phyloP scores from a whole-genome alignment of 2,797 vertebrate genomes.

The Cossypha heuglini region DNA sequence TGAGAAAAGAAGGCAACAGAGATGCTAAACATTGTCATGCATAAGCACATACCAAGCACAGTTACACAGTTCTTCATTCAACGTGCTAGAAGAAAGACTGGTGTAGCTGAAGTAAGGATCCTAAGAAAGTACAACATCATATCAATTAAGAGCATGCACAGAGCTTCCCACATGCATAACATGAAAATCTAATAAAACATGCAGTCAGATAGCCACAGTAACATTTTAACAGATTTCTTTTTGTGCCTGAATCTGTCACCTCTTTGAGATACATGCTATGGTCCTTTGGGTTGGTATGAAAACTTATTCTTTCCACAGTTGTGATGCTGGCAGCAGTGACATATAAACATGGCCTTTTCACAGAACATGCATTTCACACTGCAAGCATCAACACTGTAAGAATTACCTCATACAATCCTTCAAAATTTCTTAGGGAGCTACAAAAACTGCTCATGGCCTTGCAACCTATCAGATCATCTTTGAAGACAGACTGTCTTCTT shows the following conservation, averaged over 20 bases:
- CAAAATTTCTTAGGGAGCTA: neutral
- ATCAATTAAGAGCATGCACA: slow-evolving; percentile 72
- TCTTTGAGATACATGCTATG: neutral
- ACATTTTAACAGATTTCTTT: neutral
- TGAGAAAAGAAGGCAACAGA: slow-evolving; percentile 5
- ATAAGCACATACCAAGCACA: slow-evolving; percentile 75
- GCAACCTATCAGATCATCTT: neutral
- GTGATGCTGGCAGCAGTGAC: neutral
- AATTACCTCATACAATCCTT: neutral
- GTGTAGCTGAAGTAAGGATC: slow-evolving; percentile 65
- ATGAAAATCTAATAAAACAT: neutral
- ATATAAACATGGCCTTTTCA: neutral
- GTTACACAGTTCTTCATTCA: slow-evolving; percentile 71
- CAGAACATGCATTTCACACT: neutral
- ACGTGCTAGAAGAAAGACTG: slow-evolving; percentile 70
- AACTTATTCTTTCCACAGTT: neutral
- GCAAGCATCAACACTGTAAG: neutral
- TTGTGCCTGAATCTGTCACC: neutral
- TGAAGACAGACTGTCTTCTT: neutral
- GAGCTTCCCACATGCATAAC: slow-evolving; percentile 50
- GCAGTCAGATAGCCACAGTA: neutral
- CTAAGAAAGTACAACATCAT: slow-evolving; percentile 70
- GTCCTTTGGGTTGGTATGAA: neutral
- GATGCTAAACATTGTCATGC: neutral
- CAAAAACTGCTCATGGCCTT: neutral